Conservation (phyloP, 1,140 invertebrate genomes). For the Maniola jurtina region DNA sequence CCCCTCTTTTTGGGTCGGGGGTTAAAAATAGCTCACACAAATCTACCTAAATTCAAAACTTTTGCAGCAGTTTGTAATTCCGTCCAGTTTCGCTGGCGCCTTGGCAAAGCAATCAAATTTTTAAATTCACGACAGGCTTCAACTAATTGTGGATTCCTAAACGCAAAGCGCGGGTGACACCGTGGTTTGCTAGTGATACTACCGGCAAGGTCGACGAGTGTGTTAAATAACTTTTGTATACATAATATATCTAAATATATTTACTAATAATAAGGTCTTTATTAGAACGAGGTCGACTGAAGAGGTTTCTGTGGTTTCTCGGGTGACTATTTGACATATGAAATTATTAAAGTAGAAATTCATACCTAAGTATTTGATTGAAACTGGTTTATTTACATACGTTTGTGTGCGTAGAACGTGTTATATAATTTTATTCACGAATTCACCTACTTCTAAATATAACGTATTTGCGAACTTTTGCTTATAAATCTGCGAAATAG, state of each 20-base stretch:
- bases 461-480: background rate
- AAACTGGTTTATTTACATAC: slow-evolving; percentile 18
- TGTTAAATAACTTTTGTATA: slow-evolving; percentile 29
- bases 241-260: too few species aligned
- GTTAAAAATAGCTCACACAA: too few species aligned
- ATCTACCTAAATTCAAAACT: background rate
- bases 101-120: background rate
- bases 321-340: slow-evolving; percentile 25
- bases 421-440: slow-evolving; percentile 4
- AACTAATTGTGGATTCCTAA: slow-evolving; percentile 20
- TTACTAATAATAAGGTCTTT: slow-evolving; percentile 19
- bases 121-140: slow-evolving; percentile 21
- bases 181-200: slow-evolving; percentile 23
- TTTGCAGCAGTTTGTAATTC: background rate
- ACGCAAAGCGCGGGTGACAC: slow-evolving; percentile 30
- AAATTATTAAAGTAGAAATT: slow-evolving; percentile 21
- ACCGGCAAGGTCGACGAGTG: slow-evolving; percentile 32
- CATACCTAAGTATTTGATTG: background rate
- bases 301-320: slow-evolving; percentile 20
- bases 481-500: too few species aligned
- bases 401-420: background rate
- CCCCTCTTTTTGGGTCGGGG: too few species aligned
- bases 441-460: slow-evolving; percentile 4
- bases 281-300: slow-evolving; percentile 30
- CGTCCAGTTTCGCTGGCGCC: background rate